Percentiles rank a stretch among this genome's conserved stretches.
Evolutionary conservation across 2,888 invertebrate species (phyloP).

Genomic region (Oscheius sp.): DNA sequence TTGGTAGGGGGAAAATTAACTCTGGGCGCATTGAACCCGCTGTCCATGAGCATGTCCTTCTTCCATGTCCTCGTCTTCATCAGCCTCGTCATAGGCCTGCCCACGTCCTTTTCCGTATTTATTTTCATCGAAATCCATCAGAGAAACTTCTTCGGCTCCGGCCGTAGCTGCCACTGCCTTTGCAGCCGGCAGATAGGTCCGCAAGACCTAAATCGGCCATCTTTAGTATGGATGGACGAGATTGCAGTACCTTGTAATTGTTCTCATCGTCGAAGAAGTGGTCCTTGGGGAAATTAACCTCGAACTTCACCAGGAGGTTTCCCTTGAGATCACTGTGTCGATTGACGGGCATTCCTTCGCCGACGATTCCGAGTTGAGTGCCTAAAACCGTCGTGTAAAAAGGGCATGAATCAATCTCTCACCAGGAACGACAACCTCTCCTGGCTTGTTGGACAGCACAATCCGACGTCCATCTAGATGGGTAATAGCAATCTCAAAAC

Average conservation of each 20-base stretch:
- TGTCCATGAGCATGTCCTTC: slow-evolving; percentile 78
- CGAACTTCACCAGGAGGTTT: slow-evolving; percentile 87
- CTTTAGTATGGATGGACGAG: not conserved
- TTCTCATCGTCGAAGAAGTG: slow-evolving; percentile 80
- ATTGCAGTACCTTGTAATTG: slow-evolving; percentile 50
- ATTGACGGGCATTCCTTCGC: slow-evolving; percentile 87
- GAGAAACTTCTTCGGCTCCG: slow-evolving; percentile 80
- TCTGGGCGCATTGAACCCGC: slow-evolving; percentile 84
- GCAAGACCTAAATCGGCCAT: slow-evolving; percentile 79
- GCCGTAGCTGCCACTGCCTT: slow-evolving; percentile 79
- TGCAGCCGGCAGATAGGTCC: slow-evolving; percentile 83
- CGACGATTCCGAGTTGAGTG: slow-evolving; percentile 81
- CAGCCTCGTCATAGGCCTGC: slow-evolving; percentile 81
- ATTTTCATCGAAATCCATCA: slow-evolving; percentile 75
- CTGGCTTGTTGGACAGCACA: slow-evolving; percentile 83
- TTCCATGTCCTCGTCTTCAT: slow-evolving; percentile 78
- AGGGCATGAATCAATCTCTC: slow-evolving; percentile 71
- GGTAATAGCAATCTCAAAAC: slow-evolving; percentile 85
- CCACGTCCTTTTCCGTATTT: slow-evolving; percentile 73
- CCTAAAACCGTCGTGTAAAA: slow-evolving; percentile 67
- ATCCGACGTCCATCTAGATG: slow-evolving; percentile 90
- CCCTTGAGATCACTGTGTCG: slow-evolving; percentile 77
- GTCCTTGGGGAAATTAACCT: slow-evolving; percentile 86
- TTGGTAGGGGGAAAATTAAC: not conserved
- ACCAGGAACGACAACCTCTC: slow-evolving; percentile 87